Evolutionary conservation across 2,888 invertebrate species (phyloP).

Genomic region (Phaedon cochleariae): DNA sequence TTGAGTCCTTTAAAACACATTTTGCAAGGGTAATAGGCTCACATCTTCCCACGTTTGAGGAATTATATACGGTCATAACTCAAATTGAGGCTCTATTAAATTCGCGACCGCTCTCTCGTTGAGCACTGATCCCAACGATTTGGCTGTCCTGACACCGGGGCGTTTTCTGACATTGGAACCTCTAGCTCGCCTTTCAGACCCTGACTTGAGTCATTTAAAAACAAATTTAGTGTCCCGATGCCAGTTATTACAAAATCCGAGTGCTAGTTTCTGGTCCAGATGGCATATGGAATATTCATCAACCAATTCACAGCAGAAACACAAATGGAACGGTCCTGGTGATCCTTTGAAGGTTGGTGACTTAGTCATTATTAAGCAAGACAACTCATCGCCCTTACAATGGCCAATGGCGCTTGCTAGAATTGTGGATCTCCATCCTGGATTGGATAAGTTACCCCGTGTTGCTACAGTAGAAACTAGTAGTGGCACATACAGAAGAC

Average conservation of each 20-base stretch:
- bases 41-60: slow-evolving; percentile 30
- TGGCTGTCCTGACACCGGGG: slow-evolving; percentile 19
- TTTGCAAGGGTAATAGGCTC: slow-evolving; percentile 27
- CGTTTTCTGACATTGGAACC: too few species aligned
- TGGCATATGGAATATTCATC: too few species aligned
- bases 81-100: slow-evolving; percentile 29
- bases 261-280: too few species aligned
- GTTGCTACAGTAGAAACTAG: background rate
- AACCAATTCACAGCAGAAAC: too few species aligned
- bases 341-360: too few species aligned
- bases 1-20: slow-evolving; percentile 30
- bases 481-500: too few species aligned
- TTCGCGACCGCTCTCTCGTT: slow-evolving; percentile 25
- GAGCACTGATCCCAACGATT: slow-evolving; percentile 26
- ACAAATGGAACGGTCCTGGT: too few species aligned
- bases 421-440: too few species aligned
- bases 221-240: background rate
- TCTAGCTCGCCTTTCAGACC: too few species aligned
- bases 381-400: background rate
- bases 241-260: too few species aligned
- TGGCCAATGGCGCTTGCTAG: background rate
- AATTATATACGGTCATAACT: slow-evolving; percentile 21
- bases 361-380: too few species aligned
- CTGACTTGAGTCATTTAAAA: too few species aligned
- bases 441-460: background rate